A percentile compares a stretch with the other conserved stretches of the same genome.
These are phyloP conservation scores for Macrobrachium rosenbergii DNA, from an alignment of 1,140 invertebrate genomes.

Conservation along the genomic window DNA sequence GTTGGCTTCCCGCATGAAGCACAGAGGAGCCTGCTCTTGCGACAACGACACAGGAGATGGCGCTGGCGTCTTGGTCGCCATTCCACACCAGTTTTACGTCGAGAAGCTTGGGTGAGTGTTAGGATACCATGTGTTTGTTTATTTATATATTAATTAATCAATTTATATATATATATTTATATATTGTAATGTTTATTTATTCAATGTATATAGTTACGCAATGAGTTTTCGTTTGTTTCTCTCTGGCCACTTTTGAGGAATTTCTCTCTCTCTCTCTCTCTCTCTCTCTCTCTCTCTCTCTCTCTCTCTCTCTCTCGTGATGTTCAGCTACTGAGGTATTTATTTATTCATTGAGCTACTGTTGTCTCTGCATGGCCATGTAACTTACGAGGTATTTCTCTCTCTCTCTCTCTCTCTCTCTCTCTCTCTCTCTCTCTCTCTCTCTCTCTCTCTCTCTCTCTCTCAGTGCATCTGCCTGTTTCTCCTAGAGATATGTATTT, in stretches of 20 bases:
- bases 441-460: slow-evolving; percentile 7
- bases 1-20: slow-evolving; percentile 96
- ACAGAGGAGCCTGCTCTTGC: slow-evolving; percentile 97
- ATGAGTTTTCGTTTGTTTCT: too few relatives aligned
- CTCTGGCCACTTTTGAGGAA: too few relatives aligned
- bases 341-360: too few relatives aligned
- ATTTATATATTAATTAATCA: background rate
- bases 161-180: too few relatives aligned
- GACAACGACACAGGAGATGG: slow-evolving; percentile 99
- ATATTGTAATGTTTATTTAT: background rate
- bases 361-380: too few relatives aligned
- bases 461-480: background rate
- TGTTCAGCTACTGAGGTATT: too few relatives aligned
- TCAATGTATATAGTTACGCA: too few relatives aligned
- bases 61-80: slow-evolving; percentile 94
- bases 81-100: slow-evolving; percentile 94
- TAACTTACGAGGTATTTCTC: too few relatives aligned
- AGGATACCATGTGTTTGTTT: too few relatives aligned
- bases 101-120: slow-evolving; percentile 81
- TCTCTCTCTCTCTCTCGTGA: too few relatives aligned
- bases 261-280: too few relatives aligned
- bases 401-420: background rate
- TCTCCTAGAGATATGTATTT: background rate
- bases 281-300: too few relatives aligned
- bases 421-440: background rate